A percentile compares a stretch with the other conserved stretches of the same genome.
These are phyloP conservation scores for Marasmarcha lunaedactyla DNA, from an alignment of 2,888 invertebrate genomes.

Conservation along the genomic window DNA sequence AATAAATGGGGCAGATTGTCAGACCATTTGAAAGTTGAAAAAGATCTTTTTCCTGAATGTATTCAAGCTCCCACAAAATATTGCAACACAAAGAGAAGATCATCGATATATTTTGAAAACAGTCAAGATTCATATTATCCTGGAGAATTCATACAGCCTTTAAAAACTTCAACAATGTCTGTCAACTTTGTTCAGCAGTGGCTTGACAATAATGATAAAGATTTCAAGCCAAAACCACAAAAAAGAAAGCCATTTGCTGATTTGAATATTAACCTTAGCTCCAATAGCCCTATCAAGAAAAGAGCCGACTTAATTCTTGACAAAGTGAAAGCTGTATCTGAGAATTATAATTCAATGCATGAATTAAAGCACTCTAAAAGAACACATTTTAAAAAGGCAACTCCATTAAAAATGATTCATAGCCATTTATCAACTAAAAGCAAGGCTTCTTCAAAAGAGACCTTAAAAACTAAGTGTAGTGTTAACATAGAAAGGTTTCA, in stretches of 20 bases:
- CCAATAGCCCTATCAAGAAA: constrained; percentile 6
- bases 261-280: constrained; percentile 23
- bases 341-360: background rate
- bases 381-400: background rate
- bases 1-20: constrained; percentile 34
- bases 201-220: constrained; percentile 32
- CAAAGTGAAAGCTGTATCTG: constrained; percentile 7
- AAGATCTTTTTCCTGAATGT: constrained; percentile 49
- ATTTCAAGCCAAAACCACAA: constrained; percentile 13
- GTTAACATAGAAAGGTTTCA: background rate
- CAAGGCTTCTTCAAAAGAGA: constrained; percentile 1
- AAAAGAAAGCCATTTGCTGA: constrained; percentile 41
- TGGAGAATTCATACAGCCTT: constrained; percentile 30
- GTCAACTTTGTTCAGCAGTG: constrained; percentile 40
- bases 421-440: constrained; percentile 8
- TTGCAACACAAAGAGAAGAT: constrained; percentile 43
- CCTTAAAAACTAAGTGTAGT: background rate
- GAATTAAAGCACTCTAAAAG: constrained; percentile 17
- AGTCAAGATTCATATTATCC: constrained; percentile 21
- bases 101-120: constrained; percentile 22
- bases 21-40: constrained; percentile 45
- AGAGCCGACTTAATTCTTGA: constrained; percentile 7
- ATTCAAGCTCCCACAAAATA: constrained; percentile 53
- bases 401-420: constrained; percentile 9
- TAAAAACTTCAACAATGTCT: constrained; percentile 22